Conservation (phyloP, 2,888 invertebrate genomes). For the Scaptomyza polygonia region DNA sequence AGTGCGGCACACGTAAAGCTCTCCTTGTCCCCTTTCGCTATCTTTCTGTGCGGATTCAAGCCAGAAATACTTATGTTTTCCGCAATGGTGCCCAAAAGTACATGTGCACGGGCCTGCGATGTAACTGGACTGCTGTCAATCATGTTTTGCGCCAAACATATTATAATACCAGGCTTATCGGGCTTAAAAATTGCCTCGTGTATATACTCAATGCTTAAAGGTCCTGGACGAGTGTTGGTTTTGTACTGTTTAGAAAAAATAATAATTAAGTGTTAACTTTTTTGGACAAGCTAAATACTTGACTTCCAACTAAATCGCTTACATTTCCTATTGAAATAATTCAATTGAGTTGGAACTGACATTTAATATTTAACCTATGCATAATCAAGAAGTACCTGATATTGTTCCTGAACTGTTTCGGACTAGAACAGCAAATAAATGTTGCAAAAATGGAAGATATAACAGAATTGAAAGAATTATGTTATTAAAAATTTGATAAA, state of each 20-base stretch:
- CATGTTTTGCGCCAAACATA: constrained; percentile 84
- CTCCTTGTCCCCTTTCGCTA: constrained; percentile 86
- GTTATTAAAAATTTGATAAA: constrained; percentile 9
- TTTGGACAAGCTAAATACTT: background rate
- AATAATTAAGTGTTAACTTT: background rate
- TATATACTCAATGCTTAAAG: constrained; percentile 66
- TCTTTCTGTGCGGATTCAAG: constrained; percentile 81
- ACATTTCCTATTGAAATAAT: too few relatives aligned
- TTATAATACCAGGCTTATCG: constrained; percentile 83
- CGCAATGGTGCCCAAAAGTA: constrained; percentile 81
- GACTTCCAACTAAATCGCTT: background rate
- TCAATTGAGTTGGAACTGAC: background rate
- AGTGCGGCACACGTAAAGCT: constrained; percentile 87
- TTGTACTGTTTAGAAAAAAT: constrained; percentile 38
- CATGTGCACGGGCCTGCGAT: constrained; percentile 64
- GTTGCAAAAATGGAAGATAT: constrained; percentile 6
- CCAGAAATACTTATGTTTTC: constrained; percentile 84
- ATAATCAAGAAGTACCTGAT: constrained; percentile 43
- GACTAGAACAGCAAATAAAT: constrained; percentile 30
- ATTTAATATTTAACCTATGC: constrained; percentile 25
- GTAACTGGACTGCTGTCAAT: constrained; percentile 80
- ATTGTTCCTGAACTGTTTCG: constrained; percentile 37
- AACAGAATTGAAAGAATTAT: constrained; percentile 20
- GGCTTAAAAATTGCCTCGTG: constrained; percentile 84
- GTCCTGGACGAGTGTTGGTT: constrained; percentile 61